These are phyloP conservation scores for Prostheceraeus crozeri DNA, from an alignment of 2,888 invertebrate species.

Conservation along the genomic window DNA sequence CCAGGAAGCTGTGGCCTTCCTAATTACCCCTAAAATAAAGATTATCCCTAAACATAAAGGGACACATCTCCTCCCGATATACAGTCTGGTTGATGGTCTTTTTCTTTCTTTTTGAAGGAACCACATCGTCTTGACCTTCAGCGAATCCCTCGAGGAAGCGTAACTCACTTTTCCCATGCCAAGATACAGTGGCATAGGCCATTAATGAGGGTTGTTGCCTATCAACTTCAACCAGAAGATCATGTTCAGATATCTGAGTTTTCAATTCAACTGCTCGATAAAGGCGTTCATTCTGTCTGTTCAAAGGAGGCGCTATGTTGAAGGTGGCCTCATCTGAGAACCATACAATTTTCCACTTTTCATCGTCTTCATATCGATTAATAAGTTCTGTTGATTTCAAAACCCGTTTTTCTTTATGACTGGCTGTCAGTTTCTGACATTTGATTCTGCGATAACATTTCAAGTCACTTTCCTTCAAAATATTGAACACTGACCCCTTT, in stretches of 20 bases:
- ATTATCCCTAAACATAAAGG: conserved; percentile 23
- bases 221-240: conserved; percentile 31
- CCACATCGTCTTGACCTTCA: conserved; percentile 23
- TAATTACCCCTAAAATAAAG: too few species aligned
- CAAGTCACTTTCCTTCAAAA: conserved; percentile 29
- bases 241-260: conserved; percentile 30
- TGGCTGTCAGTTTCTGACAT: conserved; percentile 30
- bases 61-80: conserved; percentile 10
- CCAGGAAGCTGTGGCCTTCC: too few species aligned
- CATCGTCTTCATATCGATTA: conserved; percentile 31
- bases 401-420: conserved; percentile 25
- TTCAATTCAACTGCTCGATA: conserved; percentile 29
- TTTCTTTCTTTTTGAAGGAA: not conserved
- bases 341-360: conserved; percentile 28
- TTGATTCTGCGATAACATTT: conserved; percentile 30
- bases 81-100: conserved; percentile 12
- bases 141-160: conserved; percentile 27
- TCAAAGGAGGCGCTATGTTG: conserved; percentile 30
- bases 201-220: conserved; percentile 31
- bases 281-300: conserved; percentile 30
- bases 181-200: conserved; percentile 33
- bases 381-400: conserved; percentile 27
- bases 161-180: conserved; percentile 33
- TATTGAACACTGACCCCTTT: conserved; percentile 32
- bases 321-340: conserved; percentile 30